Base-by-base conservation (phyloP, 2,113 vertebrate species). In the Columba janthina region DNA sequence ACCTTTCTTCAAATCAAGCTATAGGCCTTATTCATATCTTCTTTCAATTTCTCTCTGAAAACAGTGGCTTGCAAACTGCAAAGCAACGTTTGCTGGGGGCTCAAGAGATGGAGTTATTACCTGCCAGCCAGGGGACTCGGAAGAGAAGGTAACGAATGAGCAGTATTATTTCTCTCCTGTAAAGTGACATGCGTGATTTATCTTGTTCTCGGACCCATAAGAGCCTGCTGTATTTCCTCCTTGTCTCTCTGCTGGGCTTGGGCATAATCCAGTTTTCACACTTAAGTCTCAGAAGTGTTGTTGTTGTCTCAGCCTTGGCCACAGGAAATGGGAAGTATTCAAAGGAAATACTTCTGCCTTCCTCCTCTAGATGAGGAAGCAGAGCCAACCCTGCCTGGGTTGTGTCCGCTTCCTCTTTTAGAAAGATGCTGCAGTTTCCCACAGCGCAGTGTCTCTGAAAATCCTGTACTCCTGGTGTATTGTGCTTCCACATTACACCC, bases 51-150 rank as follows among this genome's bases (percentile, higher is more conserved):
- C 34, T 88, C 18, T 96, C 83, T 88, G n/a, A 78, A 90, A 90
- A 97, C 95, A 99, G 99, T 99, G 99, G 99, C 97, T 99, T 93
- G 99, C 98, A 95, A 99, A 99, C 94, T 99, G 99, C 96, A 99
- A 99, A 94, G 98, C 99, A 96, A 99, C 99, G 0, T 99, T 99
- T 98, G 98, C 99, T 89, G 99, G 98, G 58, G 99, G 99, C 88
- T 98, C 99, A 29, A 98, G 98, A 96, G 99, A 99, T 76, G 98
- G 98, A 34, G 99, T 99, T 40, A 98, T 98, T 81, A 98, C 98
- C 57, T 98, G 98, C 87, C 98, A 98, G 93, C 99, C 99, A 32
- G 99, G 99, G 83, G 99, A 99, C 97, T 99, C 99, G 0, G 99
- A 99, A 95, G 99, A 99, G 97, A 99, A 99, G 99, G 99, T 99